Base-by-base conservation (phyloP, 2,797 vertebrate species). In the Ctenopoma kingsleyae region DNA sequence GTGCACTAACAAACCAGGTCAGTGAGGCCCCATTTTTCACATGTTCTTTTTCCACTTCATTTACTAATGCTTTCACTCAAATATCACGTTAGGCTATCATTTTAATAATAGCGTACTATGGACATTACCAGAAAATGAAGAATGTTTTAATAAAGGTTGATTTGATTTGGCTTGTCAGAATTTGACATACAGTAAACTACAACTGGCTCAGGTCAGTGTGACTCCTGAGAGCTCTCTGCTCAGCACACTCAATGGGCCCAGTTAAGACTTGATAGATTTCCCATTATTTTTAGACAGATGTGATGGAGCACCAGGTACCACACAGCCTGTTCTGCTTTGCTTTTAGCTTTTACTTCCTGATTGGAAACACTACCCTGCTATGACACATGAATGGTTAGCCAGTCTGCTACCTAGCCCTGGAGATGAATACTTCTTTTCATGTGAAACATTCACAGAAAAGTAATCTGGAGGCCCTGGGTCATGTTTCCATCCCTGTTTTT, bases 241-340 rank as follows among this genome's bases (percentile, higher is more conserved):
- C 67, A 43, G 62, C 55, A 53, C 47, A 69, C 78, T 72, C 71
- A 66, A 23, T 53, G 54, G 66, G 51, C 48, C 64, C 80, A 85
- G 87, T 90, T 86, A 86, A 82, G 76, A 85, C 58, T 67, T 89
- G 84, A 92, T 87, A 77, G 85, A 88, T 88, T 92, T 89, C 78
- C 80, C 72, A 88, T 89, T 90, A 87, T 81, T 77, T 80, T 81
- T 63, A 72, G 89, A 86, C 82, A 72, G 84, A 72, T 16, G 36
- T 81, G 88, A 90, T 88, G 69, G 78, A 89, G 78, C 32, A 83
- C 84, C 80, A 77, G 81, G 85, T 77, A 82, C 72, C 64, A 52
- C 58, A 47, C 67, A 27, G 67, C 52, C 55, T 41, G 72, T 60
- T 76, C 71, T 73, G 60, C 70, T 80, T 80, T 78, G 11, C 65